Evolutionary conservation across 64 coral and sea anemone species (phyloP), one percentile per base, ranked within the genome.

Genomic region (Pocillopora damicornis): DNA sequence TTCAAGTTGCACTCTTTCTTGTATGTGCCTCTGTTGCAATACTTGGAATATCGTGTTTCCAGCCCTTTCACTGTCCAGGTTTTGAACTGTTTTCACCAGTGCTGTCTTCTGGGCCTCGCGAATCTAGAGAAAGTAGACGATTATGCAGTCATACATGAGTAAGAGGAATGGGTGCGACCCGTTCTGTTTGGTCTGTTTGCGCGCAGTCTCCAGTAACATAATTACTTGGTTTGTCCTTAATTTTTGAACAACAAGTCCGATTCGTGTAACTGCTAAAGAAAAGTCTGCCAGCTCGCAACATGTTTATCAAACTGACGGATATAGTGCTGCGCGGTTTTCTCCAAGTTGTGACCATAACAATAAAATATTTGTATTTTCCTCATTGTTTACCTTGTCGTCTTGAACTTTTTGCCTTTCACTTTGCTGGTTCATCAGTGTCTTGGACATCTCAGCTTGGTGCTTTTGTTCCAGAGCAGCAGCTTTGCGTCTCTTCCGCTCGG

Each of bases 1-100:
- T 36, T 99, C 97, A 38, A 91, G 77, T 20, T 88, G 76, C 5
- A 99, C 93, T 20, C 92, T 92, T 77, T 99, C 93, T 74, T 95
- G 97, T 61, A 94, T 95, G 86, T 99, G 97, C 13, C 93, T 79
- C 59, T 99, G 97, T 58, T 99, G 93, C 15, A 99, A 38, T 15
- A 99, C 97, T 56, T 90, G 93, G 84, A 87, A 99, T 83, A 99
- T 93, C 3, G 93, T 95, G 85, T 95, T 95, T 35, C 93, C 97
- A 59, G 97, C 97, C 42, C 78, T 69, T 45, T 92, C 91, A 68
- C 87, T 90, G 36, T 99, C 97, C 85, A 99, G 92, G 26, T 73
- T 77, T 60, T 95, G 93, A 34, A 99, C 90, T 35, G 94, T 92
- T 35, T 99, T 85, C 8, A 86, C 78, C 36, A 99, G 62, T 0